Evolutionary conservation across 2,797 vertebrate species (phyloP).

Genomic region (Bucorvus abyssinicus): DNA sequence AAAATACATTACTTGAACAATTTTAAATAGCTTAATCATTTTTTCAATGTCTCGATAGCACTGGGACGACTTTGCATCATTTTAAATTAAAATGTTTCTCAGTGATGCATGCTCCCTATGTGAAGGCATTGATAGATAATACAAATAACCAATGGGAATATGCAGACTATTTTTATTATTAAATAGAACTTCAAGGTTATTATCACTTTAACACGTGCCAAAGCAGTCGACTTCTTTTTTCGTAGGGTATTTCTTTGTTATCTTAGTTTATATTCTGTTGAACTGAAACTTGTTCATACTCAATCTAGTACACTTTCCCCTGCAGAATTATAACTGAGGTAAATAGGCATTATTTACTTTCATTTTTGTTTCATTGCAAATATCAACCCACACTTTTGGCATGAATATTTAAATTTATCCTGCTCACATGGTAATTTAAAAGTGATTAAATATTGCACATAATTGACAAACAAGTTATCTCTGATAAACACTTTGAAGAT

Average conservation of each 20-base stretch:
- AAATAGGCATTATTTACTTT: neutral
- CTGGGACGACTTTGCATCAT: neutral
- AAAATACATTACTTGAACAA: neutral
- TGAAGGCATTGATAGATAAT: neutral
- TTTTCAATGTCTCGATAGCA: constrained; percentile 11
- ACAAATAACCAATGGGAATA: neutral
- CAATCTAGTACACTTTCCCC: neutral
- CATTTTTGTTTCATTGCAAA: neutral
- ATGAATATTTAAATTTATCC: neutral
- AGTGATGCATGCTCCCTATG: neutral
- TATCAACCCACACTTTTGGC: neutral
- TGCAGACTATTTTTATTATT: neutral
- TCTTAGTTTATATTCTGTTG: neutral
- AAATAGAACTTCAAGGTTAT: neutral
- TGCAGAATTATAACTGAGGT: neutral
- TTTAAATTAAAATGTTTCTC: neutral
- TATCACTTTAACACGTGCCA: neutral
- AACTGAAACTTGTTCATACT: neutral
- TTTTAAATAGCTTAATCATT: neutral
- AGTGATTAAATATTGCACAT: neutral
- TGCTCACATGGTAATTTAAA: neutral
- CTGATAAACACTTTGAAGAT: constrained; percentile 3
- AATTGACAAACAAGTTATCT: neutral
- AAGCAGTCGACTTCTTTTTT: neutral
- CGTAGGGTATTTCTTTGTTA: neutral